These are phyloP conservation scores for Pristionchus mayeri DNA, from an alignment of 2,888 invertebrate genomes.

Conservation along the genomic window DNA sequence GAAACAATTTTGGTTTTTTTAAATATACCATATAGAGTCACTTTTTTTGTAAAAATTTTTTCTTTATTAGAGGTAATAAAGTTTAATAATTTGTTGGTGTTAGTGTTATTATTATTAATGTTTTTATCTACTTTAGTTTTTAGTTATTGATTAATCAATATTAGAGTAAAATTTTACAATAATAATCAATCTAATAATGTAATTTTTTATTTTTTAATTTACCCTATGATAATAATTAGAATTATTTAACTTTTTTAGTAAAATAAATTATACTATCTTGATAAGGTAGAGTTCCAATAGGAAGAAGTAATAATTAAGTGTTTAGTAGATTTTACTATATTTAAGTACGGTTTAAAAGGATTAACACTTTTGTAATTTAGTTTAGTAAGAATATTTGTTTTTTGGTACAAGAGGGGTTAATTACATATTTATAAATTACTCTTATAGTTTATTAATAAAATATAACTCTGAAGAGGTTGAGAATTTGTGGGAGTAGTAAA, in stretches of 20 bases:
- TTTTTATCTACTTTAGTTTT: constrained; percentile 78
- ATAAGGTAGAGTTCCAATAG: constrained; percentile 62
- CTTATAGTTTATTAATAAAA: constrained; percentile 68
- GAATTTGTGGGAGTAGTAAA: constrained; percentile 63
- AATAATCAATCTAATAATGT: constrained; percentile 53
- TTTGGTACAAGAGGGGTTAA: constrained; percentile 62
- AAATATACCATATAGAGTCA: constrained; percentile 61
- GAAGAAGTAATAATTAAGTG: constrained; percentile 55
- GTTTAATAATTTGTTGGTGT: constrained; percentile 57
- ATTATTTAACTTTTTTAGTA: constrained; percentile 60
- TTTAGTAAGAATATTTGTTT: constrained; percentile 65
- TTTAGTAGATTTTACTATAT: constrained; percentile 64
- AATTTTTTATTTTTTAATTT: constrained; percentile 56
- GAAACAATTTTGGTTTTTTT: constrained; percentile 61
- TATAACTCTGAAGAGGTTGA: constrained; percentile 67
- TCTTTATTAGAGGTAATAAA: constrained; percentile 59
- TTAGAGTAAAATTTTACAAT: constrained; percentile 58
- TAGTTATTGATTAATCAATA: constrained; percentile 78
- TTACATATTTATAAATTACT: constrained; percentile 60
- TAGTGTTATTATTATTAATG: constrained; percentile 57
- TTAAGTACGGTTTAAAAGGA: constrained; percentile 68
- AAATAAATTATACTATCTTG: constrained; percentile 64
- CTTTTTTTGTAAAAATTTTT: constrained; percentile 65
- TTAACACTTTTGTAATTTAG: constrained; percentile 58
- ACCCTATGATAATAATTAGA: constrained; percentile 56